Evolutionary conservation across 2,888 invertebrate species (phyloP).

Genomic region (Xylota segnis): DNA sequence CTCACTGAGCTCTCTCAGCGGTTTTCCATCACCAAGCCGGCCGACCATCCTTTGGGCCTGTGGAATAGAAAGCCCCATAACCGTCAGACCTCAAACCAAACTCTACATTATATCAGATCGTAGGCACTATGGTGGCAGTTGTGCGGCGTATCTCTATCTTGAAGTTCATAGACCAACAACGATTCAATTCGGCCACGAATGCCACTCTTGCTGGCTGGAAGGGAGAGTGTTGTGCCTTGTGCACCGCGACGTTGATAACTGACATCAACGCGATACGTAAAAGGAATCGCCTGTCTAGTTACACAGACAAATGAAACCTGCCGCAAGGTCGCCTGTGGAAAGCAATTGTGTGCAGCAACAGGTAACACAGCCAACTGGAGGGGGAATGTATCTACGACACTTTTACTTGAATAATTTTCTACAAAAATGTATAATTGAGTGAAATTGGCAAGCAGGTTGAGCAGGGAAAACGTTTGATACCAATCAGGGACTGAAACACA

Average conservation of each 20-base stretch:
- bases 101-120: conserved; percentile 25
- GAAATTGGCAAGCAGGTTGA: conserved; percentile 35
- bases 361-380: conserved; percentile 27
- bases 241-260: conserved; percentile 20
- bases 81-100: conserved; percentile 45
- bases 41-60: conserved; percentile 35
- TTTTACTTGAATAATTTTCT: conserved; percentile 56
- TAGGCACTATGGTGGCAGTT: conserved; percentile 36
- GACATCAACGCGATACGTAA: conserved; percentile 30
- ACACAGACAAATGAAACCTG: conserved; percentile 56
- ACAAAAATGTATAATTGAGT: conserved; percentile 14
- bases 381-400: conserved; percentile 44
- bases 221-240: conserved; percentile 25
- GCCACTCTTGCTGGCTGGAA: conserved; percentile 26
- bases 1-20: conserved; percentile 38
- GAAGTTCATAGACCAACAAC: conserved; percentile 60
- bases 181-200: conserved; percentile 37
- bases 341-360: conserved; percentile 22
- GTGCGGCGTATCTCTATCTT: conserved; percentile 23
- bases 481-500: conserved; percentile 6
- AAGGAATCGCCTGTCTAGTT: conserved; percentile 59
- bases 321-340: conserved; percentile 69
- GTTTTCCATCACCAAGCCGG: conserved; percentile 21
- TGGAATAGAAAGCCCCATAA: conserved; percentile 60
- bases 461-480: conserved; percentile 17